phyloP scores from a whole-genome alignment of 2,888 invertebrate species.

The Prionchulus punctatus region DNA sequence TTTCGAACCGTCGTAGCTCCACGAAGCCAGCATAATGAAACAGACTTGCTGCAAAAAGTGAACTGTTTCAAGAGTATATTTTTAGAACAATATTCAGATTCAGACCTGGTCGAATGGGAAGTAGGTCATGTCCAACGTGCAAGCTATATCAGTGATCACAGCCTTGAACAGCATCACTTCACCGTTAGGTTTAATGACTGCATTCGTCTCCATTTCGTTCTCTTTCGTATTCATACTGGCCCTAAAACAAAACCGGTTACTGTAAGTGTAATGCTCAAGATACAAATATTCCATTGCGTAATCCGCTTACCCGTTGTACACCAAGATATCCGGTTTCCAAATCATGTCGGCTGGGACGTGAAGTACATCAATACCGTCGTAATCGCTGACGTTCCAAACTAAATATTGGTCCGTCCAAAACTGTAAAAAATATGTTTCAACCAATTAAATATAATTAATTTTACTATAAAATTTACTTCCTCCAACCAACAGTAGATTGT shows the following conservation, averaged over 20 bases:
- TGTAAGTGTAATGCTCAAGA: neutral
- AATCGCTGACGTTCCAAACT: conserved; percentile 23
- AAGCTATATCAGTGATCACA: conserved; percentile 28
- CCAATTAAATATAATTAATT: neutral
- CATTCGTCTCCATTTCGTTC: conserved; percentile 28
- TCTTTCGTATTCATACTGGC: conserved; percentile 30
- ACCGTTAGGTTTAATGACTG: conserved; percentile 23
- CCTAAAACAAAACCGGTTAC: conserved; percentile 16
- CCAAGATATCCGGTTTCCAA: conserved; percentile 27
- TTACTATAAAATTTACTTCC: conserved; percentile 14
- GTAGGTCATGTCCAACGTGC: conserved; percentile 23
- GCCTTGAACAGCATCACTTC: conserved; percentile 24
- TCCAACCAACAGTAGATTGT: conserved; percentile 26
- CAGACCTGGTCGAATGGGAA: conserved; percentile 23
- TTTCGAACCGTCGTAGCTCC: conserved; percentile 27
- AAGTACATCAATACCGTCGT: conserved; percentile 22
- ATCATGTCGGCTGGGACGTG: conserved; percentile 25
- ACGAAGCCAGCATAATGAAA: conserved; percentile 27
- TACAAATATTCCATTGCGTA: neutral
- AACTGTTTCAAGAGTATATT: neutral
- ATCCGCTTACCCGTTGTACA: conserved; percentile 18
- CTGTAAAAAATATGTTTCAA: conserved; percentile 10
- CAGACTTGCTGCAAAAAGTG: conserved; percentile 17
- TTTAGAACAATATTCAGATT: conserved; percentile 12
- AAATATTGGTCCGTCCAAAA: conserved; percentile 24